Base-by-base conservation (phyloP, 2,888 invertebrate species). In the Lithophane leautieri region DNA sequence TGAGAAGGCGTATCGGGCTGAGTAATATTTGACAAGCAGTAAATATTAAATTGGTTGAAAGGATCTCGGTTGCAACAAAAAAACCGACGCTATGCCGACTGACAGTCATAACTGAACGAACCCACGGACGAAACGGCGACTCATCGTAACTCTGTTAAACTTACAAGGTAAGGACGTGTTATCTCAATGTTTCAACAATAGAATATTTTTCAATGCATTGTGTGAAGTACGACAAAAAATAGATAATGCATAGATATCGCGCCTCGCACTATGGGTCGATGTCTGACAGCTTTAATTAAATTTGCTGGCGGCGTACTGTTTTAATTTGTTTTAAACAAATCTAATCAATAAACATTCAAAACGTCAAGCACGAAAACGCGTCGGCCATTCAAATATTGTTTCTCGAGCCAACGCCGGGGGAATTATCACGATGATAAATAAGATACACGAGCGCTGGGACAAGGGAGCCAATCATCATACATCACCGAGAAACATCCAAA, bases 401-500 rank as follows among this genome's bases (percentile, higher is more conserved):
- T 93, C 94, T 93, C 92, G 91, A 91, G 89, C 92, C 85, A 92
- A 93, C 91, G 91, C 92, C 90, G 90, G 91, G 92, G 93, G 95
- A 94, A 95, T 95, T 95, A 95, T 95, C 95, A 93, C 93, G 95
- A 95, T 95, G 95, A 95, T 94, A 95, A 95, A 95, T 94, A 95
- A 95, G 95, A 95, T 95, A 95, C 94, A 93, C 92, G 91, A 91
- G 90, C 92, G 92, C 89, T 92, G 94, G 94, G 94, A 95, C 95
- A 94, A 93, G 94, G 92, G 92, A 95, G 92, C 95, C 96, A 96
- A 96, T 96, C 96, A 96, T 95, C 96, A 96, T 96, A 96, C 96
- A 96, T 96, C 96, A 95, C 95, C 91, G 92, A 91, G 91, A 91
- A 92, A 92, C 93, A 92, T 92, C 93, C 93, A 92, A 95, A 95